A percentile compares a stretch with the other conserved stretches of the same genome.
Conservation (phyloP, 2,888 invertebrate species). For the Calameuta filiformis region DNA sequence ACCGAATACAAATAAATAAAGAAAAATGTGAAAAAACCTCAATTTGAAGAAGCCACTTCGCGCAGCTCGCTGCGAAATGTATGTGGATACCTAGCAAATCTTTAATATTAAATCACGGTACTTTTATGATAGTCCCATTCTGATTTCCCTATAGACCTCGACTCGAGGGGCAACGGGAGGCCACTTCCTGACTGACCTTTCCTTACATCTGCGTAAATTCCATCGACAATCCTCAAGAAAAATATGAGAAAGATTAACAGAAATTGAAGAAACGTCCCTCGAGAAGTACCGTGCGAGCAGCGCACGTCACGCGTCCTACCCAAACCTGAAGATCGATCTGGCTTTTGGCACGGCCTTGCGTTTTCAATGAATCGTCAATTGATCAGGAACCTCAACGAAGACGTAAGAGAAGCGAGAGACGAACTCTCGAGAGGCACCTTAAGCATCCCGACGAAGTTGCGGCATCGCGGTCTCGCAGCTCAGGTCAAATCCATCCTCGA, state of each 20-base stretch:
- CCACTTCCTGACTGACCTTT: no score
- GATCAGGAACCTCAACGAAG: not conserved
- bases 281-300: no score
- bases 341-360: not conserved
- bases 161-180: not conserved
- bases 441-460: not conserved
- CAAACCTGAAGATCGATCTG: no score
- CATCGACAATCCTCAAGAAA: no score
- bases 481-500: no score
- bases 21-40: conserved; percentile 30
- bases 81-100: conserved; percentile 18
- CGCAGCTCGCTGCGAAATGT: no score
- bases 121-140: conserved; percentile 25
- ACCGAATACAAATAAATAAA: conserved; percentile 40
- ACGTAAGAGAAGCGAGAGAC: not conserved
- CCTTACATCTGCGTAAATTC: no score
- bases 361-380: conserved; percentile 3
- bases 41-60: no score
- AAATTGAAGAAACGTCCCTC: no score
- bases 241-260: no score
- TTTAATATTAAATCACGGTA: conserved; percentile 42
- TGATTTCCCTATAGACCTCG: conserved; percentile 33
- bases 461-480: no score
- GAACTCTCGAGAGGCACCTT: not conserved
- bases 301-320: no score